Evolutionary conservation across 1,140 invertebrate species (phyloP), one percentile per base, ranked within the genome.

Genomic region (Phymorhynchus buccinoides): DNA sequence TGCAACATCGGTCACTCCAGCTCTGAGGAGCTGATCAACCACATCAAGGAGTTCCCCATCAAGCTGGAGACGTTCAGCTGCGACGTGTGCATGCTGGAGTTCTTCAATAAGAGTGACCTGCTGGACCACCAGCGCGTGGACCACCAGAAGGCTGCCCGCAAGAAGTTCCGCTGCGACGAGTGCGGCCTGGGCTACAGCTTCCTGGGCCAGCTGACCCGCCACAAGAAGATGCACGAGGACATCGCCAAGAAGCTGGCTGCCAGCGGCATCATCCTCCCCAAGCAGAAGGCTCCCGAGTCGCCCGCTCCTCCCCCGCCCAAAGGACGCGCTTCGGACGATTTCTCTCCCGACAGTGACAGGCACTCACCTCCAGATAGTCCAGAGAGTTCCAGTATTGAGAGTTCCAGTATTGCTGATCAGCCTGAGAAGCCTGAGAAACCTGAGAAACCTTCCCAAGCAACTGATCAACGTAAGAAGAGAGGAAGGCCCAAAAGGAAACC

Each of bases 141-240:
- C 35, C 79, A 80, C 48, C 14, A 41, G 30, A 35, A 37, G 79
- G 12, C n/a, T n/a, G 16, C 35, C 44, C n/a, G 32, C 32, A 41
- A 39, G 27, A 80, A 35, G 52, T 80, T 56, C 44, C 56, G 62
- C 12, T 80, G 79, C 62, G 79, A 80, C 35, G 79, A 80, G 48
- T 80, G 79, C 62, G 79, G 62, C 30, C 30, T 56, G 22, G 79
- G 62, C 6, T 80, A 80, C 79, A 80, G 14, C 30, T 32, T 27
- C 52, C 44, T 44, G 32, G 22, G 32, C 6, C 48, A 56, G 3
- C 44, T 80, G 32, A 30, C 32, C 16, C 7, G n/a, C 1, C 79
- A 80, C 79, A 80, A 80, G 37, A 35, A 62, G 6, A 80, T 56
- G n/a, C 79, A 80, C 35, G 30, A 80, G 14, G 79, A 80, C 44